phyloP scores from a whole-genome alignment of 1,140 invertebrate genomes.

The Chymomyza costata region DNA sequence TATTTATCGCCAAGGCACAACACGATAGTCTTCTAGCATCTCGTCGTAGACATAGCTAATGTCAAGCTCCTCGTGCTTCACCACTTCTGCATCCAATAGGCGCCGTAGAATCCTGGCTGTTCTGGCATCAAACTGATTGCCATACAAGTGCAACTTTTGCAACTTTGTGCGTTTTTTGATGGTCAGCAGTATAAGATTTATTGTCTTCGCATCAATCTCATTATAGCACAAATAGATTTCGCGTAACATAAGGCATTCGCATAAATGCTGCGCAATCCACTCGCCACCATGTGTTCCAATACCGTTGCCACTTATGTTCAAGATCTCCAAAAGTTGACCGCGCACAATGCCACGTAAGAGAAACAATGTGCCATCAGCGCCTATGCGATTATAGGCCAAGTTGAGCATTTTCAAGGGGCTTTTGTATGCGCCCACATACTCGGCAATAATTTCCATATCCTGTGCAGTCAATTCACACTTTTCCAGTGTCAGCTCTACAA shows the following conservation, averaged over 20 bases:
- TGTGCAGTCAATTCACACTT: slow-evolving; percentile 49
- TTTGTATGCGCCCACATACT: slow-evolving; percentile 26
- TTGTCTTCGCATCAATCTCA: slow-evolving; percentile 19
- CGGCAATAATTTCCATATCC: slow-evolving; percentile 55
- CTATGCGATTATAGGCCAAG: slow-evolving; percentile 47
- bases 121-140: slow-evolving; percentile 40
- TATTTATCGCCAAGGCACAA: slow-evolving; percentile 47
- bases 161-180: slow-evolving; percentile 50
- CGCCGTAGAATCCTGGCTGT: slow-evolving; percentile 48
- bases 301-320: slow-evolving; percentile 49
- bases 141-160: slow-evolving; percentile 35
- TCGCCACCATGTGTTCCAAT: slow-evolving; percentile 58
- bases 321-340: slow-evolving; percentile 18
- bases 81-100: slow-evolving; percentile 41
- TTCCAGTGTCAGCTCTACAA: slow-evolving; percentile 39
- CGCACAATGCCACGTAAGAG: slow-evolving; percentile 38
- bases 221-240: slow-evolving; percentile 44
- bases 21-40: slow-evolving; percentile 29
- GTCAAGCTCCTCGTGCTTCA: slow-evolving; percentile 44
- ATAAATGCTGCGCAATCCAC: slow-evolving; percentile 45
- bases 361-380: slow-evolving; percentile 41
- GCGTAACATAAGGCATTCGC: slow-evolving; percentile 34
- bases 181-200: slow-evolving; percentile 43
- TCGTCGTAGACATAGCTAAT: slow-evolving; percentile 51
- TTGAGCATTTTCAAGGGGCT: slow-evolving; percentile 29